phyloP scores from a whole-genome alignment of 2,113 vertebrate species.

The Grus americana region DNA sequence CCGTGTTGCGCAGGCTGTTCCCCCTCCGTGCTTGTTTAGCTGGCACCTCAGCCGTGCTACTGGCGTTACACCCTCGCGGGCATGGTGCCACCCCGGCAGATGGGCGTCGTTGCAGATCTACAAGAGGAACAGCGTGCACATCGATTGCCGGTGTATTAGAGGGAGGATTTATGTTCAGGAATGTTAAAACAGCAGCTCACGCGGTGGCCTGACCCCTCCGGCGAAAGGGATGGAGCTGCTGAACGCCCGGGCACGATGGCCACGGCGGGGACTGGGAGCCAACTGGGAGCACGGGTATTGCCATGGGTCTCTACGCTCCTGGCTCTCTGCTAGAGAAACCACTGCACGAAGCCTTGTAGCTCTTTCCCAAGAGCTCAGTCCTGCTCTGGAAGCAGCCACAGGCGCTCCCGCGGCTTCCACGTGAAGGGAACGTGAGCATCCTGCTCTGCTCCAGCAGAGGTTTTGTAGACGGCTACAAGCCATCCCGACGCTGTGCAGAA shows the following conservation, averaged over 20 bases:
- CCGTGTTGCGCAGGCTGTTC: neutral
- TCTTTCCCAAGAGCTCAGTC: neutral
- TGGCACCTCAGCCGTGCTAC: neutral
- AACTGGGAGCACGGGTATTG: neutral
- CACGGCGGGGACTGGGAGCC: neutral
- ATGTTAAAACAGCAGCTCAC: neutral
- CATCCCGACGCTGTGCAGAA: fast-evolving
- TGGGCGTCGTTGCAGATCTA: neutral
- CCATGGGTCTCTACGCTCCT: fast-evolving
- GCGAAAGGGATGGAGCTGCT: neutral
- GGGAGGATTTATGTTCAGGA: neutral
- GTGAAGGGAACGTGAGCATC: fast-evolving
- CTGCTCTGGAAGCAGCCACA: neutral
- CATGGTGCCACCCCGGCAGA: conserved; percentile 22
- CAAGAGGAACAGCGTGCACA: neutral
- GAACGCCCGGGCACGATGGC: fast-evolving
- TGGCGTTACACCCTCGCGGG: neutral
- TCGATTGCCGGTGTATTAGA: neutral
- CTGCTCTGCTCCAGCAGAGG: neutral
- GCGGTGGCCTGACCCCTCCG: fast-evolving
- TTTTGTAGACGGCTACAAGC: neutral
- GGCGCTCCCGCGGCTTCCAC: neutral
- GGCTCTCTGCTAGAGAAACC: neutral
- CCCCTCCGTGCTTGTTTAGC: neutral
- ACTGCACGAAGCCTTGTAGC: neutral